phyloP scores from a whole-genome alignment of 2,797 vertebrate genomes.

The Pseudomugil gertrudae region DNA sequence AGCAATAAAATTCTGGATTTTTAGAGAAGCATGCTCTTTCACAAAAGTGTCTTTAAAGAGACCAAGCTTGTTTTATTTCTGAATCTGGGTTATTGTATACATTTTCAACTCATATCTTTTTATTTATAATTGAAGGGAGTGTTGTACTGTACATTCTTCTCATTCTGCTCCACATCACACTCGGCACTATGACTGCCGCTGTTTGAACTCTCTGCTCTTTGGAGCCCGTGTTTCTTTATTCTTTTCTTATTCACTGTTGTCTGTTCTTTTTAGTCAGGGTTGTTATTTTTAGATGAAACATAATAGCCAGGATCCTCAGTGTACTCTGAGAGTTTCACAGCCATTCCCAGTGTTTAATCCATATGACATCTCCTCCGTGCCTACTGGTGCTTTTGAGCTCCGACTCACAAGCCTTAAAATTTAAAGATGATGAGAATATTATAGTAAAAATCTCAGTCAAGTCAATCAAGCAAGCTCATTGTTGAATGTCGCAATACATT shows the following conservation, averaged over 20 bases:
- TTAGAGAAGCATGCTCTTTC: slow-evolving; percentile 31
- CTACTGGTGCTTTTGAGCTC: slow-evolving; percentile 71
- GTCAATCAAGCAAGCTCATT: slow-evolving; percentile 80
- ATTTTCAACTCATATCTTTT: slow-evolving; percentile 64
- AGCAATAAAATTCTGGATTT: slow-evolving; percentile 10
- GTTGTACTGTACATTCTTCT: slow-evolving; percentile 67
- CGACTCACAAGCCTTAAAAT: slow-evolving; percentile 71
- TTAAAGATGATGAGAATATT: slow-evolving; percentile 80
- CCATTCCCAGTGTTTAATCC: slow-evolving; percentile 78
- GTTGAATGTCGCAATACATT: slow-evolving; percentile 78
- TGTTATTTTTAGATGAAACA: slow-evolving; percentile 85
- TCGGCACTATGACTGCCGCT: slow-evolving; percentile 68
- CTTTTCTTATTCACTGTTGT: slow-evolving; percentile 65
- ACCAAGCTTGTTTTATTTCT: slow-evolving; percentile 29
- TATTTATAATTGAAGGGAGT: slow-evolving; percentile 73
- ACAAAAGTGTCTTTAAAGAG: slow-evolving; percentile 44
- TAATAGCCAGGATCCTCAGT: slow-evolving; percentile 78
- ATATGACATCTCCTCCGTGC: slow-evolving; percentile 76
- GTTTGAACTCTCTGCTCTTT: slow-evolving; percentile 72
- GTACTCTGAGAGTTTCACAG: slow-evolving; percentile 74
- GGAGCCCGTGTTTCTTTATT: slow-evolving; percentile 52
- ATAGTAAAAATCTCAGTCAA: slow-evolving; percentile 75
- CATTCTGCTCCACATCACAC: slow-evolving; percentile 63
- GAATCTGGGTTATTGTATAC: slow-evolving; percentile 66
- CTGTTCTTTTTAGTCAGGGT: slow-evolving; percentile 75